Evolutionary conservation across 2,113 vertebrate genomes (phyloP).

Genomic region (Brachirus orientalis): DNA sequence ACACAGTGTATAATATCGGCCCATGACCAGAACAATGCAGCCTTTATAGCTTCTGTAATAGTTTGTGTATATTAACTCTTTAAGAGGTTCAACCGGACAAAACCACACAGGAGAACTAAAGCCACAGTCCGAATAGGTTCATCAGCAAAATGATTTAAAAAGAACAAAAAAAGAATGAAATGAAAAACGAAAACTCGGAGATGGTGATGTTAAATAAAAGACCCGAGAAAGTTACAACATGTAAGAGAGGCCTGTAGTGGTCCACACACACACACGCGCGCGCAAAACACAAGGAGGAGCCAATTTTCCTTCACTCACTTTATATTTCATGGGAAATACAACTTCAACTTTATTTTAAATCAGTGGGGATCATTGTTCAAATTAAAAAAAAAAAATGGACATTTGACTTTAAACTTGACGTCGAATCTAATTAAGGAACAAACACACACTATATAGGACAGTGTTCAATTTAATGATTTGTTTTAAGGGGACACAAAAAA

Average conservation of each 20-base stretch:
- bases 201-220: too few relatives aligned
- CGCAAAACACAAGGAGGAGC: background rate
- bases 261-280: background rate
- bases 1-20: slow-evolving; percentile 47
- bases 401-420: too few relatives aligned
- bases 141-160: background rate
- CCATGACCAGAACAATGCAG: slow-evolving; percentile 61
- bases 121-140: slow-evolving; percentile 5
- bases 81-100: slow-evolving; percentile 50
- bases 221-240: too few relatives aligned
- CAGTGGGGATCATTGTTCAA: too few relatives aligned
- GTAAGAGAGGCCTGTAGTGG: background rate
- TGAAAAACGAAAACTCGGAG: background rate
- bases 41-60: slow-evolving; percentile 64
- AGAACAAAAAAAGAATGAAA: too few relatives aligned
- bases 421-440: too few relatives aligned
- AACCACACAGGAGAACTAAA: slow-evolving; percentile 6
- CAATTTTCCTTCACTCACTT: background rate
- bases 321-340: too few relatives aligned
- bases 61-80: slow-evolving; percentile 75
- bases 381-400: too few relatives aligned
- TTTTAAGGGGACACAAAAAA: too few relatives aligned
- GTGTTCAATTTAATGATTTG: too few relatives aligned
- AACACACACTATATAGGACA: too few relatives aligned
- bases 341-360: too few relatives aligned